Conservation (phyloP, 2,797 vertebrate genomes). For the Onychomys arenicola region DNA sequence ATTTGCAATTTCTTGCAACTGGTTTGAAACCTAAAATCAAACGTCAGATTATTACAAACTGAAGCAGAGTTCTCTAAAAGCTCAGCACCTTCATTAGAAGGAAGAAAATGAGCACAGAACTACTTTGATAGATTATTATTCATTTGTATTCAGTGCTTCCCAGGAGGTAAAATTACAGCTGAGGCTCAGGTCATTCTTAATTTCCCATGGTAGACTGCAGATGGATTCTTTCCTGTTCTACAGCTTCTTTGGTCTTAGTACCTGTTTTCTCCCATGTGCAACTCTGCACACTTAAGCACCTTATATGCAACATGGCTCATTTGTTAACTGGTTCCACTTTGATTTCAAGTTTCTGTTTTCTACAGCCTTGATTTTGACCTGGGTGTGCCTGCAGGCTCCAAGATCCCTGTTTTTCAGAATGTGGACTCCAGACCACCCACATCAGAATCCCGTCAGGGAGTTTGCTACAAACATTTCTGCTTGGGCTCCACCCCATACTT, state of each 20-base stretch:
- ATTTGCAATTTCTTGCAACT: slow-evolving; percentile 51
- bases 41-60: slow-evolving; percentile 73
- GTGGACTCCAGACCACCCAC: slow-evolving; percentile 66
- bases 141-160: slow-evolving; percentile 74
- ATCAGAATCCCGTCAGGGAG: slow-evolving; percentile 46
- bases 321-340: slow-evolving; percentile 71
- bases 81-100: slow-evolving; percentile 50
- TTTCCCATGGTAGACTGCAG: slow-evolving; percentile 79
- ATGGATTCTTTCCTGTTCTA: slow-evolving; percentile 74
- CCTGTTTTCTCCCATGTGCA: slow-evolving; percentile 75
- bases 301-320: slow-evolving; percentile 65
- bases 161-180: slow-evolving; percentile 77
- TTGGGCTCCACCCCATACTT: slow-evolving; percentile 36
- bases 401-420: slow-evolving; percentile 55
- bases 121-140: slow-evolving; percentile 73
- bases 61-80: slow-evolving; percentile 64
- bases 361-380: slow-evolving; percentile 67
- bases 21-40: slow-evolving; percentile 55
- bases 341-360: slow-evolving; percentile 64
- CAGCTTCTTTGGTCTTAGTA: slow-evolving; percentile 76
- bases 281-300: slow-evolving; percentile 45
- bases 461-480: slow-evolving; percentile 31
- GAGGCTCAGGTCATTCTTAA: slow-evolving; percentile 72
- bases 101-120: slow-evolving; percentile 50
- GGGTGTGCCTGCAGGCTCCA: slow-evolving; percentile 44